phyloP scores from a whole-genome alignment of 2,888 invertebrate genomes.

The Hofmannophila pseudospretella region DNA sequence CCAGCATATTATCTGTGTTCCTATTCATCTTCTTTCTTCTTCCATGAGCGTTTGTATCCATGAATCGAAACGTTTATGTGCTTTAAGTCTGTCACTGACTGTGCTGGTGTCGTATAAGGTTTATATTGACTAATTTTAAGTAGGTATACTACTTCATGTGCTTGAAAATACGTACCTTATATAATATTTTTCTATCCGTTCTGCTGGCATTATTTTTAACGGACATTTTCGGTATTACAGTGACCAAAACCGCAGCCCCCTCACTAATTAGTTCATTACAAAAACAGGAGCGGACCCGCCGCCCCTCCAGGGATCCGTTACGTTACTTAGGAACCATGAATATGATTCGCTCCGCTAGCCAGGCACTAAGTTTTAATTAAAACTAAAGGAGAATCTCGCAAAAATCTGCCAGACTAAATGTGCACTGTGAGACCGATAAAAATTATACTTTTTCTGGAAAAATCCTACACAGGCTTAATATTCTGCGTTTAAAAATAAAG shows the following conservation, averaged over 20 bases:
- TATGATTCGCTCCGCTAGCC: slow-evolving; percentile 46
- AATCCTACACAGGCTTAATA: neutral
- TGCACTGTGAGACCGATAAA: neutral
- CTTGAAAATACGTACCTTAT: no score
- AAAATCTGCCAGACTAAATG: slow-evolving; percentile 28
- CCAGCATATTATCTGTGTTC: no score
- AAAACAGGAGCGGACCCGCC: slow-evolving; percentile 31
- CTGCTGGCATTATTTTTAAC: no score
- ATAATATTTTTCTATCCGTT: no score
- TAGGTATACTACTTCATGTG: no score
- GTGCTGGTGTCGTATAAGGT: no score
- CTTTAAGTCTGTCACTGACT: no score
- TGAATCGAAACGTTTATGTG: no score
- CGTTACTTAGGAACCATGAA: slow-evolving; percentile 36
- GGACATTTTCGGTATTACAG: no score
- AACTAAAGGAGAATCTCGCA: slow-evolving; percentile 43
- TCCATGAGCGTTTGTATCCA: no score
- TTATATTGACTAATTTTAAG: no score
- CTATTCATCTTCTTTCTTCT: no score
- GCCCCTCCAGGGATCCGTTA: slow-evolving; percentile 49
- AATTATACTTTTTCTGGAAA: neutral
- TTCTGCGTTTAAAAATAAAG: neutral
- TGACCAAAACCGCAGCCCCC: slow-evolving; percentile 12
- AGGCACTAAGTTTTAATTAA: slow-evolving; percentile 59
- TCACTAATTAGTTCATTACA: slow-evolving; percentile 24